Conservation (phyloP, 2,797 vertebrate species). For the Hippocampus kuda region DNA sequence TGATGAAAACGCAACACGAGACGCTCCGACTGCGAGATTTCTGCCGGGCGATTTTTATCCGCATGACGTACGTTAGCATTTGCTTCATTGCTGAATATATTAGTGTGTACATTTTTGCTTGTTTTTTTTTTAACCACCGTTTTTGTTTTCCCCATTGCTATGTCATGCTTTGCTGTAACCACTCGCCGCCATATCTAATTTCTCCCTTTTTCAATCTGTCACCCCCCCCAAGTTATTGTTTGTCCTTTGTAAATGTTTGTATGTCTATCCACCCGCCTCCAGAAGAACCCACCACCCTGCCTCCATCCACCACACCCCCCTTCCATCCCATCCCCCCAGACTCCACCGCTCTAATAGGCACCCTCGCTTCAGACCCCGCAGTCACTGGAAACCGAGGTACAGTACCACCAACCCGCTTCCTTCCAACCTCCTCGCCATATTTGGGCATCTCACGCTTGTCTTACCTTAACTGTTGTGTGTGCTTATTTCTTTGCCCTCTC, state of each 20-base stretch:
- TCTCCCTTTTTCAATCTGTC: conserved; percentile 42
- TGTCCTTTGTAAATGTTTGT: conserved; percentile 45
- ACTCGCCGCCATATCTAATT: conserved; percentile 28
- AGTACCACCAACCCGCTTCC: conserved; percentile 62
- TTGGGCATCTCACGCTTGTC: neutral
- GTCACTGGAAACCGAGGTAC: conserved; percentile 87
- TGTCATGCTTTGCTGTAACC: conserved; percentile 19
- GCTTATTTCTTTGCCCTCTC: conserved; percentile 2
- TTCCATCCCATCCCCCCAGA: conserved; percentile 88
- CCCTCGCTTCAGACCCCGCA: conserved; percentile 78
- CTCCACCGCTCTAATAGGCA: conserved; percentile 73
- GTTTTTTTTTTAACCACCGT: neutral
- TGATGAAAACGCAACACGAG: too few relatives aligned
- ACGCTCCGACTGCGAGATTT: too few relatives aligned
- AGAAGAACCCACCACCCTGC: conserved; percentile 90
- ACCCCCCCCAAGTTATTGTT: neutral
- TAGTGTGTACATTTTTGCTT: conserved; percentile 1
- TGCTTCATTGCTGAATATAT: neutral
- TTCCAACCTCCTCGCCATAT: conserved; percentile 38
- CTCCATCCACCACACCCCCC: conserved; percentile 90
- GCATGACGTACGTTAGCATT: neutral
- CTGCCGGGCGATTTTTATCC: too few relatives aligned
- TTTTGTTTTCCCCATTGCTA: conserved; percentile 25
- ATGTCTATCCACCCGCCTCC: conserved; percentile 77
- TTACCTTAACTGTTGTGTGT: neutral